These are phyloP conservation scores for Drosophila prolongata DNA, from an alignment of 2,888 invertebrate species.

Conservation along the genomic window DNA sequence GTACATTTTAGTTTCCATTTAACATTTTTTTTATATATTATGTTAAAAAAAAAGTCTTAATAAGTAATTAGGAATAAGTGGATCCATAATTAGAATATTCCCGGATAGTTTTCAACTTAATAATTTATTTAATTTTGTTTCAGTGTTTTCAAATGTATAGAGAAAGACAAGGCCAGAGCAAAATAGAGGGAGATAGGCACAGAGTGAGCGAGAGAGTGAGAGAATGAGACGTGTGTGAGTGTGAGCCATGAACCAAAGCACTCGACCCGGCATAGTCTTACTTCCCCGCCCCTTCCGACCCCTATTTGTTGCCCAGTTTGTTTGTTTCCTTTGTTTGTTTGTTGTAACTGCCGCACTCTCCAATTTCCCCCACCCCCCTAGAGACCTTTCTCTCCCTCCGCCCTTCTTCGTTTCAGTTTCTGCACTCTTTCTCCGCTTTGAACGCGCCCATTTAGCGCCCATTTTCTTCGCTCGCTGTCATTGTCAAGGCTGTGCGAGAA, in stretches of 20 bases:
- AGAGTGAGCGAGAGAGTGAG: slow-evolving; percentile 1
- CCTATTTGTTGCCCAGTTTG: slow-evolving; percentile 45
- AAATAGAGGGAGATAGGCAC: slow-evolving; percentile 11
- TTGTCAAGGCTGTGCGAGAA: slow-evolving; percentile 72
- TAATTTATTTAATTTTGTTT: background rate
- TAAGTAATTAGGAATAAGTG: too few species aligned
- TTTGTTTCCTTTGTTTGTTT: slow-evolving; percentile 77
- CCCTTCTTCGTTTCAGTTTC: slow-evolving; percentile 30
- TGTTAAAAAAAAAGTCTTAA: too few species aligned
- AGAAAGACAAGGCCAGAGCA: slow-evolving; percentile 25
- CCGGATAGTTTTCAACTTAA: background rate
- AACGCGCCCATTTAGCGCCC: slow-evolving; percentile 48
- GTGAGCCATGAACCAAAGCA: slow-evolving; percentile 67
- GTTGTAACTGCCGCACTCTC: slow-evolving; percentile 63
- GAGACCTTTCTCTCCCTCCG: slow-evolving; percentile 35
- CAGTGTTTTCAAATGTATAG: slow-evolving; percentile 16
- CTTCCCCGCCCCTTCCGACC: slow-evolving; percentile 8
- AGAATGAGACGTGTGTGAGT: slow-evolving; percentile 30
- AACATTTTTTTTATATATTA: too few species aligned
- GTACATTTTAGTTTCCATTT: too few species aligned
- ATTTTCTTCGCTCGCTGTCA: slow-evolving; percentile 69
- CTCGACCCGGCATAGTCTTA: slow-evolving; percentile 62
- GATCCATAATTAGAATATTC: too few species aligned
- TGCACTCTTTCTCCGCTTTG: slow-evolving; percentile 46
- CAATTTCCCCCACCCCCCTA: slow-evolving; percentile 20